phyloP scores from a whole-genome alignment of 2,113 vertebrate genomes.

The Aegithalos caudatus region DNA sequence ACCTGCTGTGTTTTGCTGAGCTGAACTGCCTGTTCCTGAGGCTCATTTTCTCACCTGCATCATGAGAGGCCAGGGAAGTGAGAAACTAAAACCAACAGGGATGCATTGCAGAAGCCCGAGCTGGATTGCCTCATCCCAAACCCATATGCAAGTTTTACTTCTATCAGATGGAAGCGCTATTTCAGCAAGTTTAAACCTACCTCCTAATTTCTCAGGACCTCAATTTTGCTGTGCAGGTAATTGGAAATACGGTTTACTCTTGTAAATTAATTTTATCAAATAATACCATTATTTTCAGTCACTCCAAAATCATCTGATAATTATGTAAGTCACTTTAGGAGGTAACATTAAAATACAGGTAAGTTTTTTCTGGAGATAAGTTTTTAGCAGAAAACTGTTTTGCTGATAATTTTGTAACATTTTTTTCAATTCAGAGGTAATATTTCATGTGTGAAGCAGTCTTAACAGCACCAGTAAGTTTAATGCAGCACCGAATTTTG shows the following conservation, averaged over 20 bases:
- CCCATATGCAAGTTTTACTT: fast-evolving
- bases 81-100: background rate
- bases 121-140: background rate
- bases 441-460: background rate
- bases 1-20: background rate
- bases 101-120: background rate
- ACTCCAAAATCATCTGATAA: background rate
- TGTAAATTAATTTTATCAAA: background rate
- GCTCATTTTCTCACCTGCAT: background rate
- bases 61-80: background rate
- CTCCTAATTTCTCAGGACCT: background rate
- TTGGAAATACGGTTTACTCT: background rate
- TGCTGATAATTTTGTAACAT: background rate
- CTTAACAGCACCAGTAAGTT: background rate
- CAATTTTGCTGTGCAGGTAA: background rate
- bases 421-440: background rate
- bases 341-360: fast-evolving
- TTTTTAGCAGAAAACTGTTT: background rate
- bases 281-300: background rate
- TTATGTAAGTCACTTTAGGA: background rate
- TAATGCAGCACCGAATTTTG: background rate
- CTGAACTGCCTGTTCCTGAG: background rate
- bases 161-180: background rate
- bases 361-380: background rate
- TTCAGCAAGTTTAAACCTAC: background rate